Evolutionary conservation across 2,113 vertebrate species (phyloP).

Genomic region (Chelonoidis abingdonii): DNA sequence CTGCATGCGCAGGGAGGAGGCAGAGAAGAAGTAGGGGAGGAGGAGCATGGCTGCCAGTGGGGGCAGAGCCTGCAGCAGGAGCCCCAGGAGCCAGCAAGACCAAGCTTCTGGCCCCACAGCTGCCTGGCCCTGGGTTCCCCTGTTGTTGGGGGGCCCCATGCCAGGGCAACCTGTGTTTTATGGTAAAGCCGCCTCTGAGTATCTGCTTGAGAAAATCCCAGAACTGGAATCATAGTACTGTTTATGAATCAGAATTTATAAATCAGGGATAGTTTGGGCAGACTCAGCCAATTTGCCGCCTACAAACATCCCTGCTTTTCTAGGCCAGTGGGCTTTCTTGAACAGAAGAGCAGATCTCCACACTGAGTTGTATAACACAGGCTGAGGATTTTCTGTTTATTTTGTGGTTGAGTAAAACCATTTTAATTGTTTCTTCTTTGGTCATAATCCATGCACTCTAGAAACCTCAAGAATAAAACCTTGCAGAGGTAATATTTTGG

Average conservation of each 20-base stretch:
- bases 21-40: too few relatives aligned
- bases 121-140: too few relatives aligned
- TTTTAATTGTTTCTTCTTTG: not conserved
- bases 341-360: not conserved
- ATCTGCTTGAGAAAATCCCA: not conserved
- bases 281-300: not conserved
- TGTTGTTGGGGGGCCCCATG: too few relatives aligned
- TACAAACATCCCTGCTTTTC: not conserved
- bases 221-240: not conserved
- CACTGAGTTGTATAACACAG: not conserved
- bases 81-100: too few relatives aligned
- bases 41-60: too few relatives aligned
- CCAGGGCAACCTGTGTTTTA: too few relatives aligned
- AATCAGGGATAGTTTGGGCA: not conserved
- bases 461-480: not conserved
- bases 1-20: too few relatives aligned
- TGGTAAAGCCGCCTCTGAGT: too few relatives aligned
- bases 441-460: not conserved
- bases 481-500: not conserved
- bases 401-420: not conserved
- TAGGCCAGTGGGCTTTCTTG: not conserved
- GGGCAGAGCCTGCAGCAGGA: too few relatives aligned
- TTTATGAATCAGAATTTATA: not conserved
- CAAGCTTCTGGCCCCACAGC: too few relatives aligned
- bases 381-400: not conserved